A percentile compares a stretch with the other conserved stretches of the same genome.
Conservation (phyloP, 1,140 invertebrate genomes). For the Neodiprion fabricii region DNA sequence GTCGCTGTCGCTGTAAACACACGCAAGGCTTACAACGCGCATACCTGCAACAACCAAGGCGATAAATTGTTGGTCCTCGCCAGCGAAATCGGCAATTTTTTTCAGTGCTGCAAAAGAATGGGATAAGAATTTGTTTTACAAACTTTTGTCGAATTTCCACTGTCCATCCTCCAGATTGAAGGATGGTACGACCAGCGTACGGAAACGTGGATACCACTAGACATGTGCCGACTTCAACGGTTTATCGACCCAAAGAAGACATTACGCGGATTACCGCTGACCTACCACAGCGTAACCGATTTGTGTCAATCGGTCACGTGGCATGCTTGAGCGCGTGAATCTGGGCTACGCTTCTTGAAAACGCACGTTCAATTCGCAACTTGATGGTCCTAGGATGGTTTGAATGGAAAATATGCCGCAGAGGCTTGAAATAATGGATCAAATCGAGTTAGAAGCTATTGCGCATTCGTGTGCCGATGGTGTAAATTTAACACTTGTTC, state of each 20-base stretch:
- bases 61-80: not conserved
- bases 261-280: not conserved
- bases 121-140: too few relatives aligned
- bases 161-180: too few relatives aligned
- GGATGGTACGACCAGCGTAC: not conserved
- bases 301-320: slow-evolving; percentile 1
- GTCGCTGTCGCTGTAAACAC: not conserved
- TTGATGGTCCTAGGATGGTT: too few relatives aligned
- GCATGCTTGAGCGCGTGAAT: not conserved
- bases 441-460: too few relatives aligned
- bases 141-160: too few relatives aligned
- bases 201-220: not conserved
- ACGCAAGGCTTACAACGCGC: too few relatives aligned
- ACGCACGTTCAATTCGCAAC: not conserved
- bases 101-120: too few relatives aligned
- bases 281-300: not conserved
- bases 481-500: too few relatives aligned
- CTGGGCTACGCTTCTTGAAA: not conserved
- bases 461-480: too few relatives aligned
- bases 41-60: not conserved
- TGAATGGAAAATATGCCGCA: too few relatives aligned
- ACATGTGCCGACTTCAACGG: not conserved
- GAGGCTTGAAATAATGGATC: too few relatives aligned
- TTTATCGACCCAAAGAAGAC: not conserved
- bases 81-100: not conserved